A percentile compares a stretch with the other conserved stretches of the same genome.
These are phyloP conservation scores for Xanthia icteritia DNA, from an alignment of 2,888 invertebrate species.

Conservation along the genomic window DNA sequence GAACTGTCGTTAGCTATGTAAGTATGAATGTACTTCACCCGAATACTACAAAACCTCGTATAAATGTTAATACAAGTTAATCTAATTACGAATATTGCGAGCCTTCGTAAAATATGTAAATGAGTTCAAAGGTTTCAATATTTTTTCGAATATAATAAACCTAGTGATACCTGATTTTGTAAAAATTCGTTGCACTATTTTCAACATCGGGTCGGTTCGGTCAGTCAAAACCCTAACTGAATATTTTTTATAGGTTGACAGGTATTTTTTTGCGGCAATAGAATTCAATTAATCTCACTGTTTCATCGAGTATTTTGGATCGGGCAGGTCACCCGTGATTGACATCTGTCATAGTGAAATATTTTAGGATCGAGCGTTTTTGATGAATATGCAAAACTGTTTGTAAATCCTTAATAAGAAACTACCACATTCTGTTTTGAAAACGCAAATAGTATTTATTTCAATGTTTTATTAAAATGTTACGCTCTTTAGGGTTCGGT, in stretches of 20 bases:
- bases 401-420: constrained; percentile 29
- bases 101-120: constrained; percentile 23
- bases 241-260: constrained; percentile 31
- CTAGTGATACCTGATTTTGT: background rate
- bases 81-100: constrained; percentile 15
- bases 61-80: constrained; percentile 31
- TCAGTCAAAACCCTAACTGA: constrained; percentile 31
- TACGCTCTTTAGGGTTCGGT: background rate
- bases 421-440: background rate
- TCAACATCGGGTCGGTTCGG: constrained; percentile 1
- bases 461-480: background rate
- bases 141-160: background rate
- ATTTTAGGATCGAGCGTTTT: constrained; percentile 37
- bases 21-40: constrained; percentile 9
- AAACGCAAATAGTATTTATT: constrained; percentile 11
- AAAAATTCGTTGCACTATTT: constrained; percentile 16
- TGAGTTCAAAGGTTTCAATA: background rate
- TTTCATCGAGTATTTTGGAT: constrained; percentile 52
- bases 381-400: constrained; percentile 35
- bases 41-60: constrained; percentile 22
- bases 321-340: constrained; percentile 47
- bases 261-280: constrained; percentile 49
- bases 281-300: constrained; percentile 58
- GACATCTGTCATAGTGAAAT: constrained; percentile 51
- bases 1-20: constrained; percentile 41